Evolutionary conservation across 2,888 invertebrate genomes (phyloP), one percentile per base, ranked within the genome.

Genomic region (Drosophila flavopinicola): DNA sequence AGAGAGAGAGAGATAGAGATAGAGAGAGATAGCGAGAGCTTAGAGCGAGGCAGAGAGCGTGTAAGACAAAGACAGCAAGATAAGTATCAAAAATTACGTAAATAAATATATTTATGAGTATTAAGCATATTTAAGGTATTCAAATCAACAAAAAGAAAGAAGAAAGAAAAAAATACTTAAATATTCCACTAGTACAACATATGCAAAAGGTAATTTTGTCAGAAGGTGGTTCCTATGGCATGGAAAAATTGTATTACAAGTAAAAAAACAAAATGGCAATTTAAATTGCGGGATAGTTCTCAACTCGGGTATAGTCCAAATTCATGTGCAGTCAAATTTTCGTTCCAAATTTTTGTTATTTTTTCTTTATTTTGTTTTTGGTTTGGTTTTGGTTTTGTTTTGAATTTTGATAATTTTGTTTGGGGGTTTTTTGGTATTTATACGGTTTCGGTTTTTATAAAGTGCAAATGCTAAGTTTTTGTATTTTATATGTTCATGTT

Each of bases 231-330:
- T 30, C 42, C 59, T 58, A 35, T 42, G 33, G 58, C 57, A 17
- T 35, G 35, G 35, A 29, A 42, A 29, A 42, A 29, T 27, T 11
- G 59, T 58, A 17, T 51, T 23, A 51, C 44, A 30, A 30, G 44
- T 59, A 25, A 29, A 29, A 42, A 58, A 58, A 33, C 27, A 41
- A 41, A 23, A 29, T 5, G 37, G 29, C 56, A 45, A 53, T 63
- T 59, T 47, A 49, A 56, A 56, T 60, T 41, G 59, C 32, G 35
- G 57, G 37, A 41, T 13, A 17, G 10, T 42, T 58, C 13, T 44
- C 27, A 53, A 30, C 32, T 75, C 75, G 66, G 71, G 75, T n/a
- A 65, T 72, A 48, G 69, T 75, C 72, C 72, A 72, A 72, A 72
- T 72, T 52, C 3, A 20, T 72, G 75, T 72, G 72, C 72, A 69